These are phyloP conservation scores for Caenorhabditis sp. DNA, from an alignment of 2,888 invertebrate species.

Conservation along the genomic window DNA sequence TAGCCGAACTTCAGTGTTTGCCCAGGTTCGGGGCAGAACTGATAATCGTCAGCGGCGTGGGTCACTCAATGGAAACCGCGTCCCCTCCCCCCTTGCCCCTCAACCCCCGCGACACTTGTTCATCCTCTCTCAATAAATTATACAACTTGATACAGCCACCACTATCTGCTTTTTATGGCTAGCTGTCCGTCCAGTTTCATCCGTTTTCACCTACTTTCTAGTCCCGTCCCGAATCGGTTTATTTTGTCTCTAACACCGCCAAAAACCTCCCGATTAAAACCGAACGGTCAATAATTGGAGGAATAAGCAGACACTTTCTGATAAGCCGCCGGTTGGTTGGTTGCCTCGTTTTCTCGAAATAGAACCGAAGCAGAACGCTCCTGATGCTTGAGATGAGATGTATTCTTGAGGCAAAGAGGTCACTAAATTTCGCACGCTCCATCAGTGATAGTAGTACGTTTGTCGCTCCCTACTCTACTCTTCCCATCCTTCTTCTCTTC, in stretches of 20 bases:
- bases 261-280: slow-evolving; percentile 41
- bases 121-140: slow-evolving; percentile 49
- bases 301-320: slow-evolving; percentile 34
- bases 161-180: slow-evolving; percentile 53
- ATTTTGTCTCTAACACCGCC: slow-evolving; percentile 32
- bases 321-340: slow-evolving; percentile 25
- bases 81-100: too few species aligned
- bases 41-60: slow-evolving; percentile 45
- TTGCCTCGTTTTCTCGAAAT: slow-evolving; percentile 12
- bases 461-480: too few species aligned
- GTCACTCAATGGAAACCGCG: slow-evolving; percentile 55
- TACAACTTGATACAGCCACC: slow-evolving; percentile 54
- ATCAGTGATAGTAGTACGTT: slow-evolving; percentile 46
- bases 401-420: background rate
- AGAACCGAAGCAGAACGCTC: too few species aligned
- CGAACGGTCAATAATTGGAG: slow-evolving; percentile 54
- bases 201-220: background rate
- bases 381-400: slow-evolving; percentile 6
- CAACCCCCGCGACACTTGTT: slow-evolving; percentile 35
- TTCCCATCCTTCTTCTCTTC: slow-evolving; percentile 20
- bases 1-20: slow-evolving; percentile 36
- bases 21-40: slow-evolving; percentile 51
- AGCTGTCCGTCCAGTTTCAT: slow-evolving; percentile 37
- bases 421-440: slow-evolving; percentile 13
- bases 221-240: slow-evolving; percentile 3